Conservation (phyloP, 2,797 vertebrate species). For the Rhinella marina region DNA sequence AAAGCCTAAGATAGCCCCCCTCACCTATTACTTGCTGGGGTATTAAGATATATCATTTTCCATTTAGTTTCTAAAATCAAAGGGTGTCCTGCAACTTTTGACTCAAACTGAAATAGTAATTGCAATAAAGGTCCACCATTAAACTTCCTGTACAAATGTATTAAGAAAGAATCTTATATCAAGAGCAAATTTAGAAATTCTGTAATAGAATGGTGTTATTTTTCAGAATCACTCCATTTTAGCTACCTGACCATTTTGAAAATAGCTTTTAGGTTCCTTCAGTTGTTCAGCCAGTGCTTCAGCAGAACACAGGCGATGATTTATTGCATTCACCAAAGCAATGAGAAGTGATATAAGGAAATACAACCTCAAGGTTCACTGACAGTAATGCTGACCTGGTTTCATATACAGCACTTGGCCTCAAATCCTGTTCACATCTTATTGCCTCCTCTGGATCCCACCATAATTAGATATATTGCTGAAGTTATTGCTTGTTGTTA, state of each 20-base stretch:
- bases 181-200: neutral
- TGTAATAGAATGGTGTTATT: neutral
- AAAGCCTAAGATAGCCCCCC: too few relatives aligned
- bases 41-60: too few relatives aligned
- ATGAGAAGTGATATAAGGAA: constrained; percentile 1
- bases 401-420: neutral
- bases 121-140: neutral
- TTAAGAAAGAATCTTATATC: neutral
- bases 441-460: neutral
- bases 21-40: too few relatives aligned
- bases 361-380: constrained; percentile 8
- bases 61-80: too few relatives aligned
- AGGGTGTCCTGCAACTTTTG: too few relatives aligned
- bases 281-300: neutral
- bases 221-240: neutral
- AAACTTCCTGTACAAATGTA: neutral
- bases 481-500: neutral
- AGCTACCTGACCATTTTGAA: neutral
- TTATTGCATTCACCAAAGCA: neutral
- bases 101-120: neutral
- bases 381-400: constrained; percentile 5
- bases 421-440: neutral
- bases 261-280: neutral
- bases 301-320: constrained; percentile 1
- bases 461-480: neutral